A percentile compares a stretch with the other conserved stretches of the same genome.
Evolutionary conservation across 1,140 invertebrate genomes (phyloP).

Genomic region (Micrasema longulum): DNA sequence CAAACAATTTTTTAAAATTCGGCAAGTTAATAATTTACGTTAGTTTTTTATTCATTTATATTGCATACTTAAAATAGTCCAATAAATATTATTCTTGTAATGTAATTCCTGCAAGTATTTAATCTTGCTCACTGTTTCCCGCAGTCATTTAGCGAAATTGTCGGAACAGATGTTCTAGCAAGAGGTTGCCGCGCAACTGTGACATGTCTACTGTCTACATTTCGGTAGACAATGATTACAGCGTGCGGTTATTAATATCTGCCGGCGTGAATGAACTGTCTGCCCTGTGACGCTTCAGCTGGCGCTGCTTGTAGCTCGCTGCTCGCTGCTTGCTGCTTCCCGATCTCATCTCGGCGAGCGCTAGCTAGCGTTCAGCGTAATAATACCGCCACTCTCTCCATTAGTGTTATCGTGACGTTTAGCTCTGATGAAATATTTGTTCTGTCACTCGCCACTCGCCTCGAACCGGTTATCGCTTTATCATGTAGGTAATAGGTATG

Average conservation of each 20-base stretch:
- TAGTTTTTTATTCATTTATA: too few relatives aligned
- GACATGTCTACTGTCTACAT: slow-evolving; percentile 23
- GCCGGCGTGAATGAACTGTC: slow-evolving; percentile 29
- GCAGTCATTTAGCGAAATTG: slow-evolving; percentile 22
- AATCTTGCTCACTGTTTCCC: slow-evolving; percentile 1
- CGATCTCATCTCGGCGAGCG: slow-evolving; percentile 1
- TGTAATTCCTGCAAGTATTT: neutral
- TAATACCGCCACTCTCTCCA: slow-evolving; percentile 29
- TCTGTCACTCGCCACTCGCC: slow-evolving; percentile 25
- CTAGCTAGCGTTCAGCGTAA: too few relatives aligned
- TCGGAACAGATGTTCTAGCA: slow-evolving; percentile 13
- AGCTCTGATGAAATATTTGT: slow-evolving; percentile 37
- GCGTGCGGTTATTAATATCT: slow-evolving; percentile 34
- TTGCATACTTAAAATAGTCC: too few relatives aligned
- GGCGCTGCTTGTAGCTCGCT: too few relatives aligned
- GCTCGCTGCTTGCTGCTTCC: neutral
- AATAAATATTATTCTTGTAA: neutral
- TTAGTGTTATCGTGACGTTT: slow-evolving; percentile 41
- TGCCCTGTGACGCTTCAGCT: slow-evolving; percentile 12
- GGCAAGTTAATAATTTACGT: too few relatives aligned
- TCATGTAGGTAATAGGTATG: too few relatives aligned
- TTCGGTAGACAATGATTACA: slow-evolving; percentile 22
- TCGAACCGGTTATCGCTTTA: neutral
- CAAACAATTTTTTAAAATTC: too few relatives aligned
- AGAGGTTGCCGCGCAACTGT: slow-evolving; percentile 1